A percentile compares a stretch with the other conserved stretches of the same genome.
Conservation (phyloP, 2,113 vertebrate species). For the Asarcornis scutulata region DNA sequence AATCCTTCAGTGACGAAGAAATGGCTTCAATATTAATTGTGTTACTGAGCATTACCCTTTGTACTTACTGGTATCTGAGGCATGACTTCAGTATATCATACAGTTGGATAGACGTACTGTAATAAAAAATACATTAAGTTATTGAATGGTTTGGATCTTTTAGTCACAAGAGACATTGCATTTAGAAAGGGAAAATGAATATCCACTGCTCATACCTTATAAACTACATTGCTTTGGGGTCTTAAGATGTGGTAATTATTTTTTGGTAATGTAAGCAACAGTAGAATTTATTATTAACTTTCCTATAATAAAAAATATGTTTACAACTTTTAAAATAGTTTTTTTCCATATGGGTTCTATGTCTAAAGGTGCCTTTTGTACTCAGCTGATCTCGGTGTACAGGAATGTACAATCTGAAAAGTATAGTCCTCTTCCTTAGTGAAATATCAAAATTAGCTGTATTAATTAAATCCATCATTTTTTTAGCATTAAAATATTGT, state of each 20-base stretch:
- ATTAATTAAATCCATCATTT: not conserved
- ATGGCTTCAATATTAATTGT: not conserved
- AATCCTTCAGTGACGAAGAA: not conserved
- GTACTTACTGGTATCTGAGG: not conserved
- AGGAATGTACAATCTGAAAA: not conserved
- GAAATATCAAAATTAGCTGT: not conserved
- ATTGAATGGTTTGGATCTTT: not conserved
- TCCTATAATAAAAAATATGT: not conserved
- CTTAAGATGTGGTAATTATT: not conserved
- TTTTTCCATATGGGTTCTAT: not conserved
- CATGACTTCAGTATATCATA: not conserved
- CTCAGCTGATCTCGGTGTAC: not conserved
- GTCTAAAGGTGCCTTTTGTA: not conserved
- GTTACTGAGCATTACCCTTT: not conserved
- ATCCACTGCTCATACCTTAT: not conserved
- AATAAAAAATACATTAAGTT: not conserved
- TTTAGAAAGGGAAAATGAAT: constrained; percentile 26
- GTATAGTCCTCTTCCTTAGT: not conserved
- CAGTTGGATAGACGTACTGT: not conserved
- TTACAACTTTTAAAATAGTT: not conserved
- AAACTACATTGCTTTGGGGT: not conserved
- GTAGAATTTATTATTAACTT: not conserved
- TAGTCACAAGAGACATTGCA: not conserved
- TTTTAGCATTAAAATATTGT: not conserved
- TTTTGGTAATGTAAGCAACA: not conserved